Base-by-base conservation (phyloP, 2,113 vertebrate genomes). In the Chitala chitala region DNA sequence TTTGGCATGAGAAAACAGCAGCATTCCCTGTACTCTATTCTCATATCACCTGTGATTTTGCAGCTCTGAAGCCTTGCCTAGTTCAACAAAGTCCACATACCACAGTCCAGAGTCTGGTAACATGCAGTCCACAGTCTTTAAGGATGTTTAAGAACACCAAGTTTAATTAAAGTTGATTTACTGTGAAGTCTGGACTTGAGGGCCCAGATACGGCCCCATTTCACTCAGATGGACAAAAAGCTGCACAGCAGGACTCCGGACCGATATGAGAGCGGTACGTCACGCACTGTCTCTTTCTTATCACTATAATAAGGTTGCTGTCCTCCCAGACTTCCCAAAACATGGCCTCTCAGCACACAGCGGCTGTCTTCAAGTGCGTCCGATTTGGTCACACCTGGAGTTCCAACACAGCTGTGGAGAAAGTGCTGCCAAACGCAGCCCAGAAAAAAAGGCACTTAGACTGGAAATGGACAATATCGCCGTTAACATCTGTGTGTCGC, bases 121-220 rank as follows among this genome's bases (percentile, higher is more conserved):
- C 40, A 6, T n/a, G 3, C 1, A 44, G 20, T 40, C 42, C 12
- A 10, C 22, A 40, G 26, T 17, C 38, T 66, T 65, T 42, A 20
- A 20, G 20, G 24, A 66, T 36, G 64, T 66, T 66, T 66, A 44
- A 26, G 12, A 66, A 66, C 36, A 31, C 24, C 10, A 44, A 66
- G 40, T 69, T 53, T 69, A 69, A 69, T 69, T 69, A 69, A 69
- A 69, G 46, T 26, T 50, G 29, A 69, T 51, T 53, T 53, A 53
- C 36, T 69, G 68, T 36, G 46, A 31, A 26, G 26, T 48, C 26
- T 8, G 12, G 26, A 51, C 26, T 69, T 17, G 12, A 22, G 38
- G 5, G 36, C 3, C 42, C 9, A 22, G 33, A 36, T 40, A 15
- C 33, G 13, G 46, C 22, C 24, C 66, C n/a, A 9, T 13, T 51